These are phyloP conservation scores for Syritta pipiens DNA, from an alignment of 2,888 invertebrate genomes.

Conservation along the genomic window DNA sequence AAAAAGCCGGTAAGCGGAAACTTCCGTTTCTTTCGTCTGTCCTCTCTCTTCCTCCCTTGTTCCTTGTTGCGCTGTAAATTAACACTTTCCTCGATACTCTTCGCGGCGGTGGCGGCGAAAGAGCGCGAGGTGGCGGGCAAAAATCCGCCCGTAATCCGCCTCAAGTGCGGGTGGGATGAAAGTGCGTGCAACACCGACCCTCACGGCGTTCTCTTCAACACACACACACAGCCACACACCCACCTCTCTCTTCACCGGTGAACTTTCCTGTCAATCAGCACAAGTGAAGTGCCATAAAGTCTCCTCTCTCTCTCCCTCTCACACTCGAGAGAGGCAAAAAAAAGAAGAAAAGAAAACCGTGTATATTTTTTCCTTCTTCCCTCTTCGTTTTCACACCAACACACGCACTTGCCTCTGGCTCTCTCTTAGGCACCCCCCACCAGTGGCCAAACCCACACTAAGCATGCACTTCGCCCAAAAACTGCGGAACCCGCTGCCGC, in stretches of 20 bases:
- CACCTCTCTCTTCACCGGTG: slow-evolving; percentile 37
- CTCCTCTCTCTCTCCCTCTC: slow-evolving; percentile 6
- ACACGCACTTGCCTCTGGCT: slow-evolving; percentile 58
- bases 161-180: neutral
- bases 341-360: neutral
- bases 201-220: slow-evolving; percentile 21
- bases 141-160: slow-evolving; percentile 18
- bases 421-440: slow-evolving; percentile 43
- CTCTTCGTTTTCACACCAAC: slow-evolving; percentile 54
- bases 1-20: slow-evolving; percentile 66
- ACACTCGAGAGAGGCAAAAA: neutral
- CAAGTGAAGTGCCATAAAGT: slow-evolving; percentile 34
- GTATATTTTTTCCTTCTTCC: slow-evolving; percentile 13
- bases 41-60: slow-evolving; percentile 9
- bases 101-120: neutral
- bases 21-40: slow-evolving; percentile 55
- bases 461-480: slow-evolving; percentile 22
- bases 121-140: neutral
- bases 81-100: slow-evolving; percentile 49
- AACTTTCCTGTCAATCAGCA: slow-evolving; percentile 45
- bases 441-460: neutral
- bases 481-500: neutral
- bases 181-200: slow-evolving; percentile 30
- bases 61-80: slow-evolving; percentile 60
- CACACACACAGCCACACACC: slow-evolving; percentile 3